phyloP scores from a whole-genome alignment of 2,113 vertebrate species.

The Riparia riparia region DNA sequence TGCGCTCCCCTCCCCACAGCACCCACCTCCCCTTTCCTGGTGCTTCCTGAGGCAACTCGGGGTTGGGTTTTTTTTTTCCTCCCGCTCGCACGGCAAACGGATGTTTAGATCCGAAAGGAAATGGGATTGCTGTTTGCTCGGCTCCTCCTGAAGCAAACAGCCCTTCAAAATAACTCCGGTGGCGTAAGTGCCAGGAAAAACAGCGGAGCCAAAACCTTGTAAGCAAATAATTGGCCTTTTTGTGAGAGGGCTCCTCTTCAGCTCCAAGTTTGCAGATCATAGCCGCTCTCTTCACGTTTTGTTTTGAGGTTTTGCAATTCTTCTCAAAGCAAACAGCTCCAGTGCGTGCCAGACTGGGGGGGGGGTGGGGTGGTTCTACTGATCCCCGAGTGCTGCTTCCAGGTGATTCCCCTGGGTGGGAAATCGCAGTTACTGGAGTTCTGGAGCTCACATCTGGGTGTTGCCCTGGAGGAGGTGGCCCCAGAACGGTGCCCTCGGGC shows the following conservation, averaged over 20 bases:
- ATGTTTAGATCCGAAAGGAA: slow-evolving; percentile 72
- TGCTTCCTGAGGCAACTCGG: neutral
- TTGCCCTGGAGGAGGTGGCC: neutral
- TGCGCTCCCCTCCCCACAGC: neutral
- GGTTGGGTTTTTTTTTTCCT: neutral
- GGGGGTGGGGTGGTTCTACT: neutral
- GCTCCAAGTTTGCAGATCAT: neutral
- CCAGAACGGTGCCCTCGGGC: neutral
- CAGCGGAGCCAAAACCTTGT: neutral
- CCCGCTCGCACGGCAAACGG: slow-evolving; percentile 15
- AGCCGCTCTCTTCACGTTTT: neutral
- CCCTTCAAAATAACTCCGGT: slow-evolving; percentile 45
- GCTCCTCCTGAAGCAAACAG: slow-evolving; percentile 57
- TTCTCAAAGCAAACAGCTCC: neutral
- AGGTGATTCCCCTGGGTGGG: neutral
- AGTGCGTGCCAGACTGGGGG: rapidly evolving
- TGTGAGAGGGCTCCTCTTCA: neutral
- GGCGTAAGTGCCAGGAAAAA: slow-evolving; percentile 55
- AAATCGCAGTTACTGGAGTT: rapidly evolving
- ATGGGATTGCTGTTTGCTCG: slow-evolving; percentile 39
- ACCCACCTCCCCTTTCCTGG: neutral
- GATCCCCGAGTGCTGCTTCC: neutral
- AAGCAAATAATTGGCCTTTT: slow-evolving; percentile 39
- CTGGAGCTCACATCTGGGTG: neutral
- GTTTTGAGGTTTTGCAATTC: slow-evolving; percentile 8